A percentile compares a stretch with the other conserved stretches of the same genome.
Conservation (phyloP, 2,888 invertebrate genomes). For the Gari tellinella region DNA sequence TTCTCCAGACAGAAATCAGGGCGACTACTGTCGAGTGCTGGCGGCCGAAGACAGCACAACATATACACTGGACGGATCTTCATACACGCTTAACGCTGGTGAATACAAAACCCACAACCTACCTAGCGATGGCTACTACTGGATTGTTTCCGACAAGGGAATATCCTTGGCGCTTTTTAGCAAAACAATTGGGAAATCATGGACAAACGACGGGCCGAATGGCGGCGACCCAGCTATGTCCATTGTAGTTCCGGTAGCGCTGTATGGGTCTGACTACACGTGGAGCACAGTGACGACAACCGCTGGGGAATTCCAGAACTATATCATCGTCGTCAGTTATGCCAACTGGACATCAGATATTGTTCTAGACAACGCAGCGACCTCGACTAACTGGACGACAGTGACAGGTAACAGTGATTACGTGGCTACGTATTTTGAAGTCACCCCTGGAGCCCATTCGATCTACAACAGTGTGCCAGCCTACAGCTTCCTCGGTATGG, state of each 20-base stretch:
- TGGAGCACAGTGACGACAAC: slow-evolving; percentile 65
- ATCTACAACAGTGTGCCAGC: slow-evolving; percentile 65
- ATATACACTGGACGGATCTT: slow-evolving; percentile 18
- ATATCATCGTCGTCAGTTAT: slow-evolving; percentile 47
- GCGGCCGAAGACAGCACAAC: slow-evolving; percentile 57
- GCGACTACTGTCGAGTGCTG: slow-evolving; percentile 68
- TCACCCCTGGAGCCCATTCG: slow-evolving; percentile 61
- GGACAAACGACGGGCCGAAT: slow-evolving; percentile 58
- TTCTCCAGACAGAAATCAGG: slow-evolving; percentile 66
- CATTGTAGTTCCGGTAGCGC: slow-evolving; percentile 63
- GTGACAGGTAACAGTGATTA: slow-evolving; percentile 36
- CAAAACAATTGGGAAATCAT: slow-evolving; percentile 57
- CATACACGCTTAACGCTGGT: slow-evolving; percentile 24
- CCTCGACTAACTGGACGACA: slow-evolving; percentile 34
- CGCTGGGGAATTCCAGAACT: slow-evolving; percentile 56
- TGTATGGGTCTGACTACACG: slow-evolving; percentile 67
- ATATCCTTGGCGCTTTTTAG: slow-evolving; percentile 66
- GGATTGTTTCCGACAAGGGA: slow-evolving; percentile 54
- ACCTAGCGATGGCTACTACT: slow-evolving; percentile 41
- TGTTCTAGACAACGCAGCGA: slow-evolving; percentile 32
- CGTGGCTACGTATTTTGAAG: slow-evolving; percentile 42
- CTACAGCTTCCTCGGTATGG: slow-evolving; percentile 66
- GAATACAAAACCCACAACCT: slow-evolving; percentile 47
- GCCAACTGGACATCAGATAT: slow-evolving; percentile 31
- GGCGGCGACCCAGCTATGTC: slow-evolving; percentile 76